These are phyloP conservation scores for Mola mola DNA, from an alignment of 2,113 vertebrate species.

Conservation along the genomic window DNA sequence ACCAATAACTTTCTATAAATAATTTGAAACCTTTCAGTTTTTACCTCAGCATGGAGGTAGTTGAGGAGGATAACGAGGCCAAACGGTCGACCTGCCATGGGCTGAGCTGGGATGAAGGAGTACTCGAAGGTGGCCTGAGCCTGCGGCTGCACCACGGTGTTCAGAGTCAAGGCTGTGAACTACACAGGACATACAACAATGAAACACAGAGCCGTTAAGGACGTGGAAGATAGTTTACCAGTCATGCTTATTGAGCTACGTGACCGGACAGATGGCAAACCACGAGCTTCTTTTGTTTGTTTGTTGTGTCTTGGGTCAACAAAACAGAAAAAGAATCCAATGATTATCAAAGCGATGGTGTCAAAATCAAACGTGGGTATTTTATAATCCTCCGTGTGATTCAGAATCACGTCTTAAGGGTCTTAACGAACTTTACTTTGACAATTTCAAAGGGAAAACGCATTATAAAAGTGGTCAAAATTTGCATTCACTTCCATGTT, in stretches of 20 bases:
- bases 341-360: no score
- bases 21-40: background rate
- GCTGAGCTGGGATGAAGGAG: constrained; percentile 83
- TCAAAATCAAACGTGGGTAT: no score
- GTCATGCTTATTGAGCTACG: no score
- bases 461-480: background rate
- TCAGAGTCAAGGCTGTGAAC: constrained; percentile 83
- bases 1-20: background rate
- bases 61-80: constrained; percentile 82
- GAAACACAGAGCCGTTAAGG: background rate
- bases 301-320: no score
- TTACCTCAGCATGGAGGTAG: constrained; percentile 78
- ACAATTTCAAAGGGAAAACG: constrained; percentile 1
- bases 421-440: no score
- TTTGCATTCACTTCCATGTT: background rate
- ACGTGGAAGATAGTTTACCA: no score
- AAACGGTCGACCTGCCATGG: constrained; percentile 82
- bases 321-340: no score
- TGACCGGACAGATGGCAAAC: no score
- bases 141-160: constrained; percentile 72
- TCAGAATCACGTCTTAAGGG: background rate
- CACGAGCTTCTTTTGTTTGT: no score
- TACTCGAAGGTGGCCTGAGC: constrained; percentile 84
- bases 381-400: background rate
- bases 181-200: constrained; percentile 39